These are phyloP conservation scores for Synanthedon vespiformis DNA, from an alignment of 2,888 invertebrate genomes.

Conservation along the genomic window DNA sequence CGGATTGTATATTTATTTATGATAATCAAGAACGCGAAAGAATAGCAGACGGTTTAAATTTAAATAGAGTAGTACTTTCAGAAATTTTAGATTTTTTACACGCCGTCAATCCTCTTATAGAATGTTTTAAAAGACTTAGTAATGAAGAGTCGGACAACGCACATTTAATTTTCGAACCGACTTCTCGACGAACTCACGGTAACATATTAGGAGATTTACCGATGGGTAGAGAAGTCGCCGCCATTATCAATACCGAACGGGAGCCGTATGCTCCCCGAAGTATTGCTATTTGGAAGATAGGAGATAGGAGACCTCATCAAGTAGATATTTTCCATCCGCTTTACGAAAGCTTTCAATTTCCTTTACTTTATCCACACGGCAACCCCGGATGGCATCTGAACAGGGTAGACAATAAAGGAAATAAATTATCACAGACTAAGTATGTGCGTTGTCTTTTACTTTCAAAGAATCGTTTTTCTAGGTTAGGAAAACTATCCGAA, in stretches of 20 bases:
- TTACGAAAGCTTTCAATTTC: slow-evolving; percentile 5
- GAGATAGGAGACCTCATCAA: slow-evolving; percentile 2
- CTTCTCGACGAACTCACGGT: slow-evolving; percentile 5
- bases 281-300: slow-evolving; percentile 5
- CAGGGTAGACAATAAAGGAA: slow-evolving; percentile 1
- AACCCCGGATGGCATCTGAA: slow-evolving; percentile 1
- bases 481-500: slow-evolving; percentile 4
- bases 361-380: slow-evolving; percentile 1
- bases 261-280: neutral
- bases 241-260: slow-evolving; percentile 5
- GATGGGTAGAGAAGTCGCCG: slow-evolving; percentile 4
- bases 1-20: no score
- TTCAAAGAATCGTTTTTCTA: slow-evolving; percentile 3
- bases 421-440: slow-evolving; percentile 1
- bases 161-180: neutral
- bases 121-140: no score
- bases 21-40: no score
- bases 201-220: slow-evolving; percentile 5
- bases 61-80: no score
- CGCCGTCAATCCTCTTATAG: no score
- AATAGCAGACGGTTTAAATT: no score
- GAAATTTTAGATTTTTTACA: no score
- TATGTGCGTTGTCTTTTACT: neutral
- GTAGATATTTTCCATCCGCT: slow-evolving; percentile 5
- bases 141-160: no score